phyloP scores from a whole-genome alignment of 2,797 vertebrate genomes.

The Cryptoprocta ferox region DNA sequence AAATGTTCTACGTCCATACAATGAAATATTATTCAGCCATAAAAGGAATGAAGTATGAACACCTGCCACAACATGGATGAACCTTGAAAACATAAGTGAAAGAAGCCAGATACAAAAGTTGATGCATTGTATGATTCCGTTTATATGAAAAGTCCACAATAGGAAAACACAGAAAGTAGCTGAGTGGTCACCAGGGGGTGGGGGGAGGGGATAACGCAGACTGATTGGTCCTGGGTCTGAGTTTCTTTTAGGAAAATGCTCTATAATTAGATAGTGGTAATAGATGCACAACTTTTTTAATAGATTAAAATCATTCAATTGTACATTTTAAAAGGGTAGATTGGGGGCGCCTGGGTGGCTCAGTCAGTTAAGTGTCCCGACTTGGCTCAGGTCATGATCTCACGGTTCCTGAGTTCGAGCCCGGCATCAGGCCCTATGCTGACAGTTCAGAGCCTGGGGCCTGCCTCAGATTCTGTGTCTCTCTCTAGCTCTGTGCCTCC shows the following conservation, averaged over 20 bases:
- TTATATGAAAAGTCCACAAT: not conserved
- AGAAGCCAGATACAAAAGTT: not conserved
- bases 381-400: no score
- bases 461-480: no score
- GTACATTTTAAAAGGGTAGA: not conserved
- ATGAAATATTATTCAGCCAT: not conserved
- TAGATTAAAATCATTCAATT: not conserved
- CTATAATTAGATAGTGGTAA: not conserved
- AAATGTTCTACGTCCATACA: not conserved
- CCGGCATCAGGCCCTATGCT: no score
- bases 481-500: no score
- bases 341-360: not conserved
- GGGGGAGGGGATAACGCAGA: not conserved
- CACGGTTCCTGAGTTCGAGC: no score
- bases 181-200: not conserved
- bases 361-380: no score
- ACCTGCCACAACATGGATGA: not conserved
- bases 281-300: not conserved
- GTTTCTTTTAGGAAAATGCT: constrained; percentile 11
- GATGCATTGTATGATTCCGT: not conserved
- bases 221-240: not conserved
- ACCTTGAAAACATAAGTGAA: not conserved
- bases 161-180: not conserved
- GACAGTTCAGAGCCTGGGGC: no score
- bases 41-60: not conserved